These are phyloP conservation scores for Drosophila percnosoma DNA, from an alignment of 2,888 invertebrate species.

Conservation along the genomic window DNA sequence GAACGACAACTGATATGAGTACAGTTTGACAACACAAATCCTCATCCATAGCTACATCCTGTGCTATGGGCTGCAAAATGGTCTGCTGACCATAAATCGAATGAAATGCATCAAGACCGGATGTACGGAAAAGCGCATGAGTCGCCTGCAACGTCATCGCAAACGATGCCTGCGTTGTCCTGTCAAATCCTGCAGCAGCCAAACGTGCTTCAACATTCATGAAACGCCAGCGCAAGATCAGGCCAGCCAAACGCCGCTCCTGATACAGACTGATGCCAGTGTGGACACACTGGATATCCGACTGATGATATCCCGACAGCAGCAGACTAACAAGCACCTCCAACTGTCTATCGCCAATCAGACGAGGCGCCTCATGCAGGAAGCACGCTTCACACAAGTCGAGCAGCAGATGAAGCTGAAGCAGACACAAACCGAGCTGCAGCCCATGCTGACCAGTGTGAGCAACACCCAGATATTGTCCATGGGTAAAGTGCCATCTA, in stretches of 20 bases:
- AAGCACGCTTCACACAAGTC: slow-evolving; percentile 36
- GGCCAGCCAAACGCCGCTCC: neutral
- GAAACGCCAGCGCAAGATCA: neutral
- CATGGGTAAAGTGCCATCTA: neutral
- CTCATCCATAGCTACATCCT: slow-evolving; percentile 39
- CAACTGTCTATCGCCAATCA: slow-evolving; percentile 15
- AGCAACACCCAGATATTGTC: slow-evolving; percentile 26
- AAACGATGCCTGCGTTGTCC: neutral
- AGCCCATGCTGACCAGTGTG: neutral
- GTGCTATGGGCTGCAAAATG: slow-evolving; percentile 35
- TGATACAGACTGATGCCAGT: neutral
- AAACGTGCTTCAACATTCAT: neutral
- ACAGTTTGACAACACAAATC: neutral
- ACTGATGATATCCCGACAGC: slow-evolving; percentile 9
- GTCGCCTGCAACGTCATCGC: neutral
- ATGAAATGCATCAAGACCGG: slow-evolving; percentile 8
- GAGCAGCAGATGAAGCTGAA: neutral
- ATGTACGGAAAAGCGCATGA: neutral
- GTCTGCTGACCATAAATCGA: slow-evolving; percentile 28
- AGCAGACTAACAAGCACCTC: slow-evolving; percentile 42
- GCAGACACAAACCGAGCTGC: slow-evolving; percentile 23
- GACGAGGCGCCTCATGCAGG: neutral
- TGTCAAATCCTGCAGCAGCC: neutral
- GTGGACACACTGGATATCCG: slow-evolving; percentile 13
- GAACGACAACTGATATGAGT: neutral